These are phyloP conservation scores for Whitmania pigra DNA, from an alignment of 1,140 invertebrate species.

Conservation along the genomic window DNA sequence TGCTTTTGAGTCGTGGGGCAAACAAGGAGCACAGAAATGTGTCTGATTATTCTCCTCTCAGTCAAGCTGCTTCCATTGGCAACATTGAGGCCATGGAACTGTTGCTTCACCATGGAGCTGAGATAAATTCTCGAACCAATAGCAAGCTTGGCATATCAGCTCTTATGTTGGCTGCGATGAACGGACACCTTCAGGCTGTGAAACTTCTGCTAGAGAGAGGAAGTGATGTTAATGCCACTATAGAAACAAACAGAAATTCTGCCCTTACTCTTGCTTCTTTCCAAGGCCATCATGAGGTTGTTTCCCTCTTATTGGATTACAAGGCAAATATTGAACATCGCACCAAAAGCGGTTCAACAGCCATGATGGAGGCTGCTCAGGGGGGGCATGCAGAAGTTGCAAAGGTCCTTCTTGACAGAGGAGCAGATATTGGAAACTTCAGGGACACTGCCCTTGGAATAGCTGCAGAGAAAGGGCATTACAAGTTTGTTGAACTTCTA, in stretches of 20 bases:
- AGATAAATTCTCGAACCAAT: constrained; percentile 73
- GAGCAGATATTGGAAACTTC: constrained; percentile 93
- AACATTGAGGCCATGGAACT: constrained; percentile 98
- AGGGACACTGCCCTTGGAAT: constrained; percentile 96
- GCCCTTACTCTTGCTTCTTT: constrained; percentile 96
- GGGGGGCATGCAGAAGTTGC: constrained; percentile 98
- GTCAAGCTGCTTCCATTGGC: constrained; percentile 89
- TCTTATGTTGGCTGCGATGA: constrained; percentile 98
- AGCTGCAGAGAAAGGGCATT: constrained; percentile 96
- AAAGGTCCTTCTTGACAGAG: constrained; percentile 84
- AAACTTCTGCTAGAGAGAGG: constrained; percentile 93
- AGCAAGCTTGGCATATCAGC: constrained; percentile 79
- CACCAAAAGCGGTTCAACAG: constrained; percentile 95
- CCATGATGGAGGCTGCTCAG: constrained; percentile 97
- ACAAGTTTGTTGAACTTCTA: constrained; percentile 80
- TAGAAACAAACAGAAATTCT: constrained; percentile 97
- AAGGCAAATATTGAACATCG: constrained; percentile 97
- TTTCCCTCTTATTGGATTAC: constrained; percentile 80
- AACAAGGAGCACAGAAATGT: constrained; percentile 99
- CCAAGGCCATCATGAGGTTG: constrained; percentile 95
- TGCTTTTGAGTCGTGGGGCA: constrained; percentile 69
- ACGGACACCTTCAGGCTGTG: constrained; percentile 96
- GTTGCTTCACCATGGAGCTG: constrained; percentile 78
- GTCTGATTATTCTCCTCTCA: constrained; percentile 97
- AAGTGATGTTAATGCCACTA: constrained; percentile 96